Evolutionary conservation across 2,888 invertebrate species (phyloP), one percentile per base, ranked within the genome.

Genomic region (Molanna angustata): DNA sequence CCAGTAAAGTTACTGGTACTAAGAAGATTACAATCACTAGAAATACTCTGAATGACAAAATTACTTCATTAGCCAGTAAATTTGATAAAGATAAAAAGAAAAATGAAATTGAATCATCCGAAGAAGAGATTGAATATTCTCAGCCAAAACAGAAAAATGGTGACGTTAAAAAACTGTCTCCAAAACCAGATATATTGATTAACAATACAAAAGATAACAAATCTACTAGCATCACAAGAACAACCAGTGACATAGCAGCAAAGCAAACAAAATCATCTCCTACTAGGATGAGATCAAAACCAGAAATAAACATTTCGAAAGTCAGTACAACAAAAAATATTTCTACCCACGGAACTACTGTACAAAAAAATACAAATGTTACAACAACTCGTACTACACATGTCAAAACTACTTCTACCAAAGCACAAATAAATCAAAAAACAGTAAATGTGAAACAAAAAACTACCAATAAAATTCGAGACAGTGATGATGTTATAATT

Each of bases 401-500:
- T 2, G 13, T 76, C 4, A 74, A 76, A 55, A 68, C 78, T 41
- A 71, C 71, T 61, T 66, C 62, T 62, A 70, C 62, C 55, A 69
- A 68, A 40, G 48, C 56, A 11, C 50, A 51, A 40, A 22, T 27
- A 14, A 68, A 60, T 53, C 60, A 54, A 64, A 59, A 53, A 64
- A 57, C 54, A 70, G 67, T 59, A 69, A 74, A 56, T 58, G 65
- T 3, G 66, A 69, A 44, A 62, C 66, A n/a, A 74, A 73, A 52
- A 35, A 17, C 47, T 14, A n/a, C 18, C 2, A 9, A 13, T 35
- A 35, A 35, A 11, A 13, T 35, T 4, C 21, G 31, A 27, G 35
- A 78, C 58, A 80, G 80, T 54, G 72, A 79, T 62, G 82, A 83
- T 61, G 69, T 85, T n/a, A 76, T 85, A 21, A 81, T 86, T 52